Conservation (phyloP, 2,888 invertebrate genomes). For the Selenia dentaria region DNA sequence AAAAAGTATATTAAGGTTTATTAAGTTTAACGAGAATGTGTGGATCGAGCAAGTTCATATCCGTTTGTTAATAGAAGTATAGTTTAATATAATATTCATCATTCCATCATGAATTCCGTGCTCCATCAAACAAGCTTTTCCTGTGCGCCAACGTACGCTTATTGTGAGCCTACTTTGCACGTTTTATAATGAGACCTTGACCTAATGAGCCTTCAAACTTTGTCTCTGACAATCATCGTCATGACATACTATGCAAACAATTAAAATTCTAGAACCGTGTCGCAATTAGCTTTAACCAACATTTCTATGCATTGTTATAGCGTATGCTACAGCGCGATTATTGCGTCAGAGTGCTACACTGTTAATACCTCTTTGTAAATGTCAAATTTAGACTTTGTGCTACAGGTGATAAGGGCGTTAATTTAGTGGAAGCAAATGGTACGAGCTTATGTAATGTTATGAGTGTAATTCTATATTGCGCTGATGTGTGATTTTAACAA, state of each 20-base stretch:
- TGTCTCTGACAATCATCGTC: conserved; percentile 16
- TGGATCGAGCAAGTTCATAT: no score
- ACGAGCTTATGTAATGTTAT: conserved; percentile 30
- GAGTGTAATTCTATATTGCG: conserved; percentile 31
- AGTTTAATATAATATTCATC: conserved; percentile 11
- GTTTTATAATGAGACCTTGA: conserved; percentile 26
- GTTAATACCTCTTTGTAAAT: neutral
- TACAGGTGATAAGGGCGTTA: neutral
- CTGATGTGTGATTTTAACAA: conserved; percentile 33
- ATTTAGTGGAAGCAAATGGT: conserved; percentile 3
- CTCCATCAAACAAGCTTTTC: conserved; percentile 21
- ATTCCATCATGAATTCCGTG: conserved; percentile 15
- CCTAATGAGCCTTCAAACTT: conserved; percentile 29
- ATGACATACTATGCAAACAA: conserved; percentile 3
- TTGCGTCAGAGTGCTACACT: conserved; percentile 12
- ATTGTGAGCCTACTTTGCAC: conserved; percentile 14
- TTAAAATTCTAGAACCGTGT: conserved; percentile 13
- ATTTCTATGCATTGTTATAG: conserved; percentile 2
- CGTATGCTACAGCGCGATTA: neutral
- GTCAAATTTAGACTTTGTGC: conserved; percentile 1
- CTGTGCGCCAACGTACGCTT: conserved; percentile 17
- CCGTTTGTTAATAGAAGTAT: no score
- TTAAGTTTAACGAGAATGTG: no score
- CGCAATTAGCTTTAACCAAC: conserved; percentile 11
- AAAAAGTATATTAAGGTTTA: no score